These are phyloP conservation scores for Ditylenchus dipsaci DNA, from an alignment of 1,140 invertebrate species.

Conservation along the genomic window DNA sequence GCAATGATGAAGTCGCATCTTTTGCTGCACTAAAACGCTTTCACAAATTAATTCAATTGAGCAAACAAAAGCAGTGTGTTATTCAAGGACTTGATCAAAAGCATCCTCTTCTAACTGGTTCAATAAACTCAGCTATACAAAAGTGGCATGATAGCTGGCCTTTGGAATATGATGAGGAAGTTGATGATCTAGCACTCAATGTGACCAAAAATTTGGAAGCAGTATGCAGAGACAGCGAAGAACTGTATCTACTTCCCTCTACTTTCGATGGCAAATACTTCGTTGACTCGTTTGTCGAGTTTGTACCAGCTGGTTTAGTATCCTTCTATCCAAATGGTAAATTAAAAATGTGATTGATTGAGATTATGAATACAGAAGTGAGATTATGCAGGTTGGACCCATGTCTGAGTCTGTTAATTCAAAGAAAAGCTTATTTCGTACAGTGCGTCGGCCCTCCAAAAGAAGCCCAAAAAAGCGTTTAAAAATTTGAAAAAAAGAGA, in stretches of 20 bases:
- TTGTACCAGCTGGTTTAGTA: neutral
- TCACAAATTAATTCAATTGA: neutral
- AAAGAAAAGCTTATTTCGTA: too few species aligned
- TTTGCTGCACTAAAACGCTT: neutral
- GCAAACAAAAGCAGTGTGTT: neutral
- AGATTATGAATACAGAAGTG: too few species aligned
- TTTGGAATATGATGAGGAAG: neutral
- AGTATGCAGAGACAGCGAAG: neutral
- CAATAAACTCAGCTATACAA: neutral
- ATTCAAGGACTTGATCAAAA: neutral
- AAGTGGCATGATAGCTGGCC: conserved; percentile 1
- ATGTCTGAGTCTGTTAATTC: too few species aligned
- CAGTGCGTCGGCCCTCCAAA: too few species aligned
- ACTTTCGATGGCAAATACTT: conserved; percentile 6
- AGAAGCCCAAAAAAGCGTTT: too few species aligned
- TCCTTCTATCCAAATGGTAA: conserved; percentile 14
- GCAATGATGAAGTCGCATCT: neutral
- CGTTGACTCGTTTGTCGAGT: neutral
- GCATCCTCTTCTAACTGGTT: neutral
- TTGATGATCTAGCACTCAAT: neutral
- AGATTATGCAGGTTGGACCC: too few species aligned
- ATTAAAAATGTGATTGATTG: too few species aligned
- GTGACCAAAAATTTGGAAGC: neutral
- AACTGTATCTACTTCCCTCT: neutral
- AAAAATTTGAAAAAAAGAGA: too few species aligned